A percentile compares a stretch with the other conserved stretches of the same genome.
Evolutionary conservation across 2,797 vertebrate species (phyloP).

Genomic region (Sebastes aleutianus): DNA sequence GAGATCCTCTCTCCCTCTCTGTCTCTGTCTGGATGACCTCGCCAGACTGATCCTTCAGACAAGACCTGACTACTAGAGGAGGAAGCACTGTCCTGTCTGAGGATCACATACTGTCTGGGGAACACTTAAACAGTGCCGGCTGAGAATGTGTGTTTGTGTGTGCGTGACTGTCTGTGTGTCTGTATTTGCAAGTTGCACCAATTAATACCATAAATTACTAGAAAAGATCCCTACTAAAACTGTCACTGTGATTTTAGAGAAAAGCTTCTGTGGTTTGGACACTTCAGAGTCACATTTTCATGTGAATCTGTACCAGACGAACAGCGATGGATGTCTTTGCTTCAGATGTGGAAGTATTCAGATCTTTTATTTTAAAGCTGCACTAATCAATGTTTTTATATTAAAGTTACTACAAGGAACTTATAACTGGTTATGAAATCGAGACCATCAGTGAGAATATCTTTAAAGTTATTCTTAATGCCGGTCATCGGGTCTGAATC

Average conservation of each 20-base stretch:
- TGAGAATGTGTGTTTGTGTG: slow-evolving; percentile 44
- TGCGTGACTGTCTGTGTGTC: slow-evolving; percentile 6
- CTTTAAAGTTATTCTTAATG: not conserved
- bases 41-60: slow-evolving; percentile 77
- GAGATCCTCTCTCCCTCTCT: slow-evolving; percentile 58
- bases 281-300: slow-evolving; percentile 14
- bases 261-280: slow-evolving; percentile 21
- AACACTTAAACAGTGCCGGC: slow-evolving; percentile 61
- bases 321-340: not conserved
- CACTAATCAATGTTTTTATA: not conserved
- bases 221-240: slow-evolving; percentile 58
- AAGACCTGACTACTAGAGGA: slow-evolving; percentile 61
- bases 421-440: not conserved
- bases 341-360: not conserved
- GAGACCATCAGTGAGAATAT: not conserved
- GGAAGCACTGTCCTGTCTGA: slow-evolving; percentile 77
- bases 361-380: not conserved
- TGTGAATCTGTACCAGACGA: slow-evolving; percentile 23
- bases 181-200: slow-evolving; percentile 50
- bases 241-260: slow-evolving; percentile 26
- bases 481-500: not conserved
- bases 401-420: not conserved
- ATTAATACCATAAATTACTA: slow-evolving; percentile 73
- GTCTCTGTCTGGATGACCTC: slow-evolving; percentile 68
- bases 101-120: slow-evolving; percentile 76